Evolutionary conservation across 2,113 vertebrate genomes (phyloP), one percentile per base, ranked within the genome.

Genomic region (Ammodytes marinus): DNA sequence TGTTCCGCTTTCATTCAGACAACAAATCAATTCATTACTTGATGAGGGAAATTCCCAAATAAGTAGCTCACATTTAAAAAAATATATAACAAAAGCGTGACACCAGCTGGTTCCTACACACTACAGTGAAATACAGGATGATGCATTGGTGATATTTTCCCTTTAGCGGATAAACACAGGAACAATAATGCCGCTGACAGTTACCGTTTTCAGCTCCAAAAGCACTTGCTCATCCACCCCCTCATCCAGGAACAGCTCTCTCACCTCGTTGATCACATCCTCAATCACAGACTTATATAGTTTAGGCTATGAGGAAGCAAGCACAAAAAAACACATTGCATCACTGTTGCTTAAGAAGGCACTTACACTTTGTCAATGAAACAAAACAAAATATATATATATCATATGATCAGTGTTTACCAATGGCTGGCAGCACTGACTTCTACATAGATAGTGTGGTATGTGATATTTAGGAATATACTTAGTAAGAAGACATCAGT

Each of bases 221-320:
- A 99, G 96, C 73, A 99, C 97, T 93, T 99, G 98, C 68, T 99
- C 98, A 80, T 99, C 98, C 68, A 99, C 98, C 70, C 98, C 98
- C 90, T 99, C 98, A 49, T 99, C 97, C 94, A 99, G 95, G 93
- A 99, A 99, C 84, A 99, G 96, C 93, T 99, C 98, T 84, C 98
- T 94, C 52, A 99, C 98, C 87, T 99, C 98, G 86, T 95, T 99
- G 91, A 99, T 99, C 85, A 99, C 98, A 90, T 99, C 98, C 91
- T 99, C 98, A 69, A 99, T 99, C 88, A 99, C 98, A 91, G 96
- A 96, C 89, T 95, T 97, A 65, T 99, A 99, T 50, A 99, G 92
- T 93, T 97, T 99, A 96, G 98, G 98, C 98, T 99, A 82, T 0
- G 79, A 80, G 80, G 63, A 70, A 10, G 53, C 4, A 87, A 55